These are phyloP conservation scores for Hirundo rustica DNA, from an alignment of 2,797 vertebrate species.

Conservation along the genomic window DNA sequence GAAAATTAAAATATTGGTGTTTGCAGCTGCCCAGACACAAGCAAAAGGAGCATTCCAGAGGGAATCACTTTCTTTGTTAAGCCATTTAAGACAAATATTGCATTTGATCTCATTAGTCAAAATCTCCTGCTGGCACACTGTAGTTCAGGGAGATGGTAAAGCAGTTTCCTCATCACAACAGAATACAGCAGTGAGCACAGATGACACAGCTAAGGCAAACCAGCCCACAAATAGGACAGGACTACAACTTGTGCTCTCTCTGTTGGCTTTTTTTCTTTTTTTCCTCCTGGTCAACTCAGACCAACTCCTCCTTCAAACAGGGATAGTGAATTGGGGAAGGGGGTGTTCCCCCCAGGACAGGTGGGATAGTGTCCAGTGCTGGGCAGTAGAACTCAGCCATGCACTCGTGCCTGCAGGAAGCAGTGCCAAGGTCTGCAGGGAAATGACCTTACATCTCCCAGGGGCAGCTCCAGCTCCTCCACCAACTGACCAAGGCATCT, in stretches of 20 bases:
- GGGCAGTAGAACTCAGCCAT: background rate
- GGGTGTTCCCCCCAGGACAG: background rate
- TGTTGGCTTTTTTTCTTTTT: background rate
- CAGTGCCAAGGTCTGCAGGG: background rate
- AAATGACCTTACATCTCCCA: background rate
- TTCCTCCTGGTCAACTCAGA: background rate
- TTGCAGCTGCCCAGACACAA: background rate
- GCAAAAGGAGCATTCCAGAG: background rate
- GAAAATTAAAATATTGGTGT: background rate
- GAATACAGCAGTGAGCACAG: background rate
- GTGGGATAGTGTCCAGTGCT: background rate
- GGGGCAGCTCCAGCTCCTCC: background rate
- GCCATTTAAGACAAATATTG: background rate
- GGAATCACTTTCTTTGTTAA: background rate
- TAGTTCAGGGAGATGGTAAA: background rate
- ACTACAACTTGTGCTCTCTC: background rate
- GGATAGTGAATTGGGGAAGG: background rate
- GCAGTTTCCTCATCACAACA: background rate
- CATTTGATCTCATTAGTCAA: background rate
- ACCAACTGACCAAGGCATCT: background rate
- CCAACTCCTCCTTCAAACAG: background rate
- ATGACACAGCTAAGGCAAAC: background rate
- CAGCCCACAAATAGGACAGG: background rate
- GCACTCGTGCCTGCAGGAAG: fast-evolving
- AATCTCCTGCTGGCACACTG: background rate